phyloP scores from a whole-genome alignment of 2,113 vertebrate genomes.

The Smithornis capensis region DNA sequence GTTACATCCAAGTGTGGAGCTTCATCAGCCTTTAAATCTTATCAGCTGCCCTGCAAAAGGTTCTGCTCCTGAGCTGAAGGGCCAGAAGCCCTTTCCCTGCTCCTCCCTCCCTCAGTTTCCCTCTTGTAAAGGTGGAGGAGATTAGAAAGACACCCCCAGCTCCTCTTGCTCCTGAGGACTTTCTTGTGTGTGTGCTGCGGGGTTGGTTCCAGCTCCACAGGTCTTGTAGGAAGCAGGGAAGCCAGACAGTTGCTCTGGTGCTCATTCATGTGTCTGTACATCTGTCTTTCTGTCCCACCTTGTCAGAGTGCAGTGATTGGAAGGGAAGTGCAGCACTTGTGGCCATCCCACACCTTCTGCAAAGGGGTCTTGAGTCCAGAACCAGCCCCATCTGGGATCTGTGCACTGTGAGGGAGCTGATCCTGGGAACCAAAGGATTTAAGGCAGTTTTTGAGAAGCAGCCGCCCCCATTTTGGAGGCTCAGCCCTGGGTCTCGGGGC shows the following conservation, averaged over 20 bases:
- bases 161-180: neutral
- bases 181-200: neutral
- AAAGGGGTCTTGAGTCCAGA: neutral
- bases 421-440: neutral
- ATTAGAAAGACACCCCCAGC: neutral
- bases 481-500: neutral
- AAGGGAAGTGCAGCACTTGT: neutral
- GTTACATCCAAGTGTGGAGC: neutral
- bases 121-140: neutral
- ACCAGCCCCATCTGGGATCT: neutral
- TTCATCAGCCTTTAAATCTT: neutral
- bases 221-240: neutral
- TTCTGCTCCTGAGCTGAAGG: neutral
- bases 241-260: neutral
- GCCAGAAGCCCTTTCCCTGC: neutral
- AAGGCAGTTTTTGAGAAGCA: neutral
- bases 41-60: neutral
- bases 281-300: neutral
- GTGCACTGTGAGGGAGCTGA: neutral
- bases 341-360: neutral
- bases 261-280: accelerated
- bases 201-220: neutral
- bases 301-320: neutral
- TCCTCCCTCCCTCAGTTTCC: neutral
- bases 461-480: neutral